These are phyloP conservation scores for Ligdia adustata DNA, from an alignment of 2,888 invertebrate species.

Conservation along the genomic window DNA sequence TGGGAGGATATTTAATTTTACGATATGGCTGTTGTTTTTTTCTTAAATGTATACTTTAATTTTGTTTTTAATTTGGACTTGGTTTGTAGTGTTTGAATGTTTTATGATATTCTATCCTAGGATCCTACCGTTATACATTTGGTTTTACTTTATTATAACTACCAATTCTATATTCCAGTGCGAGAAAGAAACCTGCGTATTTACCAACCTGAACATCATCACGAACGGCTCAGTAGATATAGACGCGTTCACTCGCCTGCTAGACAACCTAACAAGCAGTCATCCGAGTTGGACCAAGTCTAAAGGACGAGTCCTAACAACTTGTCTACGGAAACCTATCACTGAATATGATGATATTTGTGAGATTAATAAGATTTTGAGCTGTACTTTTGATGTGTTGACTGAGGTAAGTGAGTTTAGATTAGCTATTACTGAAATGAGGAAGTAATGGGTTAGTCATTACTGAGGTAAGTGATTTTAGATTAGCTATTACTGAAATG, in stretches of 20 bases:
- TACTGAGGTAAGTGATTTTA: too few relatives aligned
- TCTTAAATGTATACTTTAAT: too few relatives aligned
- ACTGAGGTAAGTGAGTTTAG: conserved; percentile 66
- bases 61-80: too few relatives aligned
- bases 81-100: too few relatives aligned
- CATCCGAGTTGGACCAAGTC: conserved; percentile 63
- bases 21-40: too few relatives aligned
- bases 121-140: too few relatives aligned
- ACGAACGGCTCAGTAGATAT: conserved; percentile 48
- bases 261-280: conserved; percentile 58
- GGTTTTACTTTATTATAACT: too few relatives aligned
- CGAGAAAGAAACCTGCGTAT: conserved; percentile 64
- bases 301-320: conserved; percentile 61
- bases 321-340: conserved; percentile 55
- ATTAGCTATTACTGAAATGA: too few relatives aligned
- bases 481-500: too few relatives aligned
- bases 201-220: conserved; percentile 56
- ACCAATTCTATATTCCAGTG: conserved; percentile 61
- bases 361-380: conserved; percentile 64
- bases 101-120: too few relatives aligned
- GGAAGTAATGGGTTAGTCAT: too few relatives aligned
- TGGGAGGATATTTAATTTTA: too few relatives aligned
- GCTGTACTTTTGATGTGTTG: conserved; percentile 68
- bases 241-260: conserved; percentile 56
- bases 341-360: conserved; percentile 55